Evolutionary conservation across 2,888 invertebrate species (phyloP).

Genomic region (Agrilus cyanescens): DNA sequence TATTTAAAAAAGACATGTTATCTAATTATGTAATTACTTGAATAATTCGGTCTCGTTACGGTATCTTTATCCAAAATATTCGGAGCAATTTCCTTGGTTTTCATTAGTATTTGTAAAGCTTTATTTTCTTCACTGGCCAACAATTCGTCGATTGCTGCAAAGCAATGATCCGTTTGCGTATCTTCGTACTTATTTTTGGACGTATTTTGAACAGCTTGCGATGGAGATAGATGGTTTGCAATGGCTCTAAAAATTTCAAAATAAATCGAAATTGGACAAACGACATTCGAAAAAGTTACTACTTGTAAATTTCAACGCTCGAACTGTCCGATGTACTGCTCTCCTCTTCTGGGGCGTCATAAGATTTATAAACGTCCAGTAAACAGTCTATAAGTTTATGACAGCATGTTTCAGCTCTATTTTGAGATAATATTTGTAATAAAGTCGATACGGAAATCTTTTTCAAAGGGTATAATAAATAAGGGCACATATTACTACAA

Average conservation of each 20-base stretch:
- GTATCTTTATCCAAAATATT: conserved; percentile 49
- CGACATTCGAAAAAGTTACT: conserved; percentile 2
- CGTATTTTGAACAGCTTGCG: conserved; percentile 34
- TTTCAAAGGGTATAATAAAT: conserved; percentile 55
- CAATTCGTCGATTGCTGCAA: conserved; percentile 31
- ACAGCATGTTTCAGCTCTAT: conserved; percentile 57
- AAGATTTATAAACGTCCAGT: conserved; percentile 51
- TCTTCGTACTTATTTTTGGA: conserved; percentile 36
- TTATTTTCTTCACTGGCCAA: conserved; percentile 57
- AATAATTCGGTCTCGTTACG: conserved; percentile 43
- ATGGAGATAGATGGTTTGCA: conserved; percentile 58
- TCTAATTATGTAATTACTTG: conserved; percentile 14
- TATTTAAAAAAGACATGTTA: not conserved
- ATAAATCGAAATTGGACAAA: not conserved
- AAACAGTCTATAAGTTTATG: conserved; percentile 59
- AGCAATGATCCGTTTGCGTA: conserved; percentile 17
- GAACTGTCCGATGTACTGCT: conserved; percentile 39
- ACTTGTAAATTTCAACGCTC: conserved; percentile 63
- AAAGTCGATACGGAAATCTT: conserved; percentile 62
- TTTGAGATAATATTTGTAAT: conserved; percentile 59
- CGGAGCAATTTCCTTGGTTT: conserved; percentile 47
- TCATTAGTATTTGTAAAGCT: conserved; percentile 48
- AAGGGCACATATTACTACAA: conserved; percentile 67
- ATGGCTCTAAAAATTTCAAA: conserved; percentile 42
- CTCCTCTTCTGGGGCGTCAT: conserved; percentile 42